A percentile compares a stretch with the other conserved stretches of the same genome.
Conservation (phyloP, 1,140 invertebrate genomes). For the Kradibia gibbosae region DNA sequence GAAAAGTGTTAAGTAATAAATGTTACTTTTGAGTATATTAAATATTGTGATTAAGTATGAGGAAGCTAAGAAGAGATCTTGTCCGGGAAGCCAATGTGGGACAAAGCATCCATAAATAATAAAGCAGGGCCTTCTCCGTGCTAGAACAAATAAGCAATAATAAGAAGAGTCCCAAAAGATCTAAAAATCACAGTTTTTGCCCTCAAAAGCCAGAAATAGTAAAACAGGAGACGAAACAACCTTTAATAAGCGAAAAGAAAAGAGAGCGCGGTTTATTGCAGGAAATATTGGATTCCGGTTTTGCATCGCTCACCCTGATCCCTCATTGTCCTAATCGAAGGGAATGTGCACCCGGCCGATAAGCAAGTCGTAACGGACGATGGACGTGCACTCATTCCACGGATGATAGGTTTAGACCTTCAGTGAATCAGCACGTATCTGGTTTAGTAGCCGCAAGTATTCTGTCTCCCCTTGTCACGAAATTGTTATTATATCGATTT, state of each 20-base stretch:
- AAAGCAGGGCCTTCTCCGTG: no score
- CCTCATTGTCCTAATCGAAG: conserved; percentile 3
- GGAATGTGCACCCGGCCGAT: conserved; percentile 30
- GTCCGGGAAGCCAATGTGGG: background rate
- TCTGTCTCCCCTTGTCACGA: background rate
- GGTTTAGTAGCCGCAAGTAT: background rate
- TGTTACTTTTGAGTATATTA: no score
- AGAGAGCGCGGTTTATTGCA: conserved; percentile 17
- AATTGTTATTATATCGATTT: conserved; percentile 21
- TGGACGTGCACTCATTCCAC: no score
- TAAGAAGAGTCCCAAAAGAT: background rate
- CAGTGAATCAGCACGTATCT: background rate
- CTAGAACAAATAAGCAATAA: background rate
- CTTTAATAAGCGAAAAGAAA: conserved; percentile 29
- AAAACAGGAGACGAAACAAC: background rate
- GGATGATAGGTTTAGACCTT: background rate
- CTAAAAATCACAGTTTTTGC: background rate
- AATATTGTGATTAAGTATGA: no score
- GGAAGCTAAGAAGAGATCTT: background rate
- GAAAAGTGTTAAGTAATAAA: no score
- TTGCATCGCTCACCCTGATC: no score
- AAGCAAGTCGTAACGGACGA: background rate
- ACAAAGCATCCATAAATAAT: background rate
- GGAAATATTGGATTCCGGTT: conserved; percentile 47
- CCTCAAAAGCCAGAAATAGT: background rate